These are phyloP conservation scores for Gymnorhina tibicen DNA, from an alignment of 2,113 vertebrate species.

Conservation along the genomic window DNA sequence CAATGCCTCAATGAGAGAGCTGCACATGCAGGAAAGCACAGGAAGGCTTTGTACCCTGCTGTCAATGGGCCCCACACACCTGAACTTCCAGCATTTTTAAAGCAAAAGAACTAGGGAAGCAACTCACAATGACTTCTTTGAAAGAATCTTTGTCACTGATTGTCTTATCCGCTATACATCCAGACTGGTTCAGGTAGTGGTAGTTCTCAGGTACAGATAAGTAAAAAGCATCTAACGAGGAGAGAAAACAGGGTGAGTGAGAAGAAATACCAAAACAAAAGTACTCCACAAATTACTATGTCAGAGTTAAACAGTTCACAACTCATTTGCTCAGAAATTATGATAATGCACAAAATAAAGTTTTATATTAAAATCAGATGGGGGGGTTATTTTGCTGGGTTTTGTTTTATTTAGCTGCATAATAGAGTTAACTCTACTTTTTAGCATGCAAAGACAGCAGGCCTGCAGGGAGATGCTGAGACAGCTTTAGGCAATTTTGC, in stretches of 20 bases:
- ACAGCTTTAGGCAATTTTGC: not conserved
- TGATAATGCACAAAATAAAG: not conserved
- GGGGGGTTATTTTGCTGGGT: not conserved
- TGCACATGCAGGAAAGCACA: not conserved
- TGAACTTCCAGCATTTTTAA: not conserved
- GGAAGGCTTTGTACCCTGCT: not conserved
- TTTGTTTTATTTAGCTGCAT: not conserved
- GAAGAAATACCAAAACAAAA: not conserved
- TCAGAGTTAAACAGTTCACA: not conserved
- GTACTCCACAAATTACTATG: not conserved
- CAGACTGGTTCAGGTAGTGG: conserved; percentile 92
- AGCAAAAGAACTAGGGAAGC: not conserved
- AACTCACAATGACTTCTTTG: conserved; percentile 88
- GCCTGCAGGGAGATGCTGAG: not conserved
- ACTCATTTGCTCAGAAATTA: not conserved
- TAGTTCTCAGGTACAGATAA: conserved; percentile 84
- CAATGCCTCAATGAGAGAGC: not conserved
- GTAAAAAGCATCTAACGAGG: conserved; percentile 83
- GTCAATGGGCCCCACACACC: not conserved
- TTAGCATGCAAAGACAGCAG: not conserved
- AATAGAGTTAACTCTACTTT: not conserved
- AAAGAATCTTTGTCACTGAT: conserved; percentile 87
- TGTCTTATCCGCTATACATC: conserved; percentile 80
- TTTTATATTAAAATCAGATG: not conserved
- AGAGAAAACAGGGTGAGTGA: not conserved